Evolutionary conservation across 2,113 vertebrate genomes (phyloP), one percentile per base, ranked within the genome.

Genomic region (Spermophilus dauricus): DNA sequence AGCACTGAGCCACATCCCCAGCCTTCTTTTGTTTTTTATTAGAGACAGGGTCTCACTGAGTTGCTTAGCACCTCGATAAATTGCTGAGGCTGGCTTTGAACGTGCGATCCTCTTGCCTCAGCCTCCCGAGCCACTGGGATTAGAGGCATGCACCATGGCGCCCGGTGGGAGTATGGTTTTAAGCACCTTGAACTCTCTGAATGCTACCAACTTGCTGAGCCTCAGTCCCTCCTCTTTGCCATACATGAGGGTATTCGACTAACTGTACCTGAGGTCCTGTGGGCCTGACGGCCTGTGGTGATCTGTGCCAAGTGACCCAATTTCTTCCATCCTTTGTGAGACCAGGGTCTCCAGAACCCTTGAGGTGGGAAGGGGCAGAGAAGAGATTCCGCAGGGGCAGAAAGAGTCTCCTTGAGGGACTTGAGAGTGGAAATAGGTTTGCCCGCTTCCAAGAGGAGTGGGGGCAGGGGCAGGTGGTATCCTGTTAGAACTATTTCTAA

Each of bases 181-280:
- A 58, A 58, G 56, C 56, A 58, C 22, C 75, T 17, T 0, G 7
- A n/a, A 30, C 28, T 37, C 30, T 24, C 32, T 45, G 37, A 14
- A 28, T 70, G 48, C 32, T 30, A 39, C 53, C 8, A 4, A 8
- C 61, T 78, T 63, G 18, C 45, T 85, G 78, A 61, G 28, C 32
- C 24, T 67, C 39, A 0, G 2, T 42, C 26, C 30, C 76, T 45
- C 42, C 42, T 8, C 34, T 83, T 81, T 8, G 2, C 65, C 34
- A 8, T 32, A 10, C 48, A 34, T 37, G 2, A 75, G 30, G 32
- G 30, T 82, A 73, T 73, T 17, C 16, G 42, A 28, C 39, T 61
- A 34, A 13, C 4, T 1, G 0, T 34, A 8, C 34, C 70, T 45
- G 20, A 80, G 39, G 5, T 51, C 63, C 61, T 0, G 0, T 26